Evolutionary conservation across 2,888 invertebrate genomes (phyloP).

Genomic region (Acrobasis suavella): DNA sequence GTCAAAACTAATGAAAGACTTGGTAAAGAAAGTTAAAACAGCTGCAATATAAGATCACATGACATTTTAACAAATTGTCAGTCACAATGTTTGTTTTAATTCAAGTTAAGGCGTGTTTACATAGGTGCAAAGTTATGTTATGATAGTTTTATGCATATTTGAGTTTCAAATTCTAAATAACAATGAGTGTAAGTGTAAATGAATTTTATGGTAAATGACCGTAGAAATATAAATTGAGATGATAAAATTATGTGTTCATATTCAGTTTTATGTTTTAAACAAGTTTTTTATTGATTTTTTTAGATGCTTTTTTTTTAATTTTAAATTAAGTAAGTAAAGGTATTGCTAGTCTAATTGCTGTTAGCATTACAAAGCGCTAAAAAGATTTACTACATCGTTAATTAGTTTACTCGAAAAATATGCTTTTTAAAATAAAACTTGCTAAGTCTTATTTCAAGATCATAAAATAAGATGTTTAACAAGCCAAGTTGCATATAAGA

Average conservation of each 20-base stretch:
- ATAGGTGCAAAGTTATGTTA: constrained; percentile 13
- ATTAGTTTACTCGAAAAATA: too few relatives aligned
- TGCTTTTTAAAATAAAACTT: too few relatives aligned
- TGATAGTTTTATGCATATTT: constrained; percentile 2
- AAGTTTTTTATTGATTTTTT: too few relatives aligned
- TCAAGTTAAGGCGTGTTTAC: constrained; percentile 6
- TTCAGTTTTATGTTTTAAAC: too few relatives aligned
- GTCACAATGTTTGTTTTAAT: constrained; percentile 18
- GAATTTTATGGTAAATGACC: constrained; percentile 6
- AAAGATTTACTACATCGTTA: too few relatives aligned
- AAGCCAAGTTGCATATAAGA: too few relatives aligned
- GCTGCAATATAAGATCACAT: neutral
- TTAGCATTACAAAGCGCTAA: too few relatives aligned
- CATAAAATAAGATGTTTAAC: too few relatives aligned
- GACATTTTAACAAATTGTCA: constrained; percentile 12
- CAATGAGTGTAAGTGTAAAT: neutral
- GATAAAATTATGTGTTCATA: neutral
- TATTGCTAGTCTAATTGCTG: too few relatives aligned
- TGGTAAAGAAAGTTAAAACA: constrained; percentile 3
- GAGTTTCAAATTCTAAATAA: neutral
- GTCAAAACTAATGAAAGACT: neutral
- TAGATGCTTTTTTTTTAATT: too few relatives aligned
- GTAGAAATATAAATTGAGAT: constrained; percentile 6
- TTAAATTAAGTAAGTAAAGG: too few relatives aligned
- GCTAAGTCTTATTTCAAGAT: too few relatives aligned